phyloP scores from a whole-genome alignment of 2,113 vertebrate genomes.

The Oreochromis niloticus region DNA sequence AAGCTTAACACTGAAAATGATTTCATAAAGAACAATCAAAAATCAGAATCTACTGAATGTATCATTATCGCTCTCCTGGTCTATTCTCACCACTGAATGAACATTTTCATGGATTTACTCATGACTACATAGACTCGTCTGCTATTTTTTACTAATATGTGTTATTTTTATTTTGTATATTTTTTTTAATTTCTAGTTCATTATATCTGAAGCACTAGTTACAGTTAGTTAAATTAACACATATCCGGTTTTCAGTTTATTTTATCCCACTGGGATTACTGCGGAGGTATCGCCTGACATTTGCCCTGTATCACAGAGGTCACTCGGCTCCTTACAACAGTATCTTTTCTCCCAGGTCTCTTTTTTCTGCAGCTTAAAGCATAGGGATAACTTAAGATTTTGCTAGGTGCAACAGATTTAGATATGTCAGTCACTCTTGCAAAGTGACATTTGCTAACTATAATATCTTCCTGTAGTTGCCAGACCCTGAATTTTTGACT shows the following conservation, averaged over 20 bases:
- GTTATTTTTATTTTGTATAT: not conserved
- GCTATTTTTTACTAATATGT: not conserved
- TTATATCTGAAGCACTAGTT: not conserved
- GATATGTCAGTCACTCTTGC: not conserved
- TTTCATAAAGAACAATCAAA: not conserved
- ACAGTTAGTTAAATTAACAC: not conserved
- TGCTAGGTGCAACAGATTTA: not conserved
- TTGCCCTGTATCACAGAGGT: not conserved
- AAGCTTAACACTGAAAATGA: not conserved
- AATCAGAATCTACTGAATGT: not conserved
- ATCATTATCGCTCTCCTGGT: not conserved
- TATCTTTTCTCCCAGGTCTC: not conserved
- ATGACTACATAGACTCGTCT: accelerated
- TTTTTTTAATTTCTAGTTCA: not conserved
- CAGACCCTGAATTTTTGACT: not conserved
- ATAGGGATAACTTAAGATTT: not conserved
- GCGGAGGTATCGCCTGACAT: not conserved
- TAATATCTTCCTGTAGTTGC: not conserved
- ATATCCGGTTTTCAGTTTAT: not conserved
- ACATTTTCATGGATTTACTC: not conserved
- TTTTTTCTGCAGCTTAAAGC: not conserved
- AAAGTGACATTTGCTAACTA: not conserved
- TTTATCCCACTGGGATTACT: not conserved
- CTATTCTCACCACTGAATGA: not conserved
- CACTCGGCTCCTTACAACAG: not conserved